Conservation (phyloP, 2,888 invertebrate species). For the Gerris lacustris region DNA sequence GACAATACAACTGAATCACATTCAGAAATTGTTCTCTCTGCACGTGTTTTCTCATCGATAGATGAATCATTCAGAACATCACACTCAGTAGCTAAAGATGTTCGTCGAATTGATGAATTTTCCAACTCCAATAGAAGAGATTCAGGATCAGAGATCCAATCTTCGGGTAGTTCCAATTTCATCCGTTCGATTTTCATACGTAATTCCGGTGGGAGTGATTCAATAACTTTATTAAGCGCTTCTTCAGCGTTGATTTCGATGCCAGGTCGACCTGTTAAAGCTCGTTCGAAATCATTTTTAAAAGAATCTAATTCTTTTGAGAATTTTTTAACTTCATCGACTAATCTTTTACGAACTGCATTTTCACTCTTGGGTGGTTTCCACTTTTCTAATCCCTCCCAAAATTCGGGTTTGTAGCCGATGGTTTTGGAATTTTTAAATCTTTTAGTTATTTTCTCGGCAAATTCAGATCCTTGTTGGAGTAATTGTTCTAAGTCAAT, state of each 20-base stretch:
- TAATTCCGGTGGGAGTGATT: background rate
- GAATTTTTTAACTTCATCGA: background rate
- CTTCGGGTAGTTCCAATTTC: background rate
- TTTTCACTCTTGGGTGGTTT: background rate
- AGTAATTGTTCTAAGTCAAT: background rate
- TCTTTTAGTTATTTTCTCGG: background rate
- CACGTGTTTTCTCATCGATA: too few relatives aligned
- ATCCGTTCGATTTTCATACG: background rate
- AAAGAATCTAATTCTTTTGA: background rate
- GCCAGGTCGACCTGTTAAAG: background rate
- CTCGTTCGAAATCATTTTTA: conserved; percentile 1
- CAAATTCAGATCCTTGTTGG: background rate
- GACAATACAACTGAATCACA: too few relatives aligned
- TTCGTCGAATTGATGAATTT: too few relatives aligned
- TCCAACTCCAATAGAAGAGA: too few relatives aligned
- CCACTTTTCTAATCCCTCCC: background rate
- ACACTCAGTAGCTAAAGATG: too few relatives aligned
- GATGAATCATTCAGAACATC: too few relatives aligned
- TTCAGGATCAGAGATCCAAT: background rate
- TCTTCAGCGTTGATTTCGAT: background rate
- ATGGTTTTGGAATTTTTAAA: background rate
- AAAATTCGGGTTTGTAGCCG: background rate
- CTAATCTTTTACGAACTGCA: background rate
- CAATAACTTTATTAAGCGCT: background rate
- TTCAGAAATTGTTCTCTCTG: too few relatives aligned